Evolutionary conservation across 2,888 invertebrate genomes (phyloP), one percentile per base, ranked within the genome.

Genomic region (Hyposoter didymator): DNA sequence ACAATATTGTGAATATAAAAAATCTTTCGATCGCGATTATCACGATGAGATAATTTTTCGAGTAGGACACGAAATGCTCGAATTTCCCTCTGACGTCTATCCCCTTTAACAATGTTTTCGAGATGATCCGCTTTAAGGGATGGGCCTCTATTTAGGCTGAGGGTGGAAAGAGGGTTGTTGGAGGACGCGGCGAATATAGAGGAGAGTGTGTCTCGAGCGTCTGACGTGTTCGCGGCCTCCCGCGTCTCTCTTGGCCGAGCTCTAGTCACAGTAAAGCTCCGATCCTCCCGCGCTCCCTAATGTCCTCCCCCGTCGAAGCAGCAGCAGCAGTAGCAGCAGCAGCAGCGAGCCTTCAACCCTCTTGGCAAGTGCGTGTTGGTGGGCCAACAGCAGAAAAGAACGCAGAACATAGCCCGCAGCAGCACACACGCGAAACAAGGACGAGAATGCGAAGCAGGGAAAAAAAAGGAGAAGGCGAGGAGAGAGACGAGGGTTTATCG

Each of bases 51-150:
- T 28, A 59, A 52, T 59, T 22, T 59, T 28, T 4, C 1, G 28
- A 39, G 39, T 8, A 39, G 8, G 0, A 7, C 28, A 3, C 2
- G 10, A 59, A 59, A 14, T 28, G 14, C n/a, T 59, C 22, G 4
- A 28, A 59, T 28, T 28, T 28, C 14, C 14, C 5, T 28, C 0
- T 2, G 19, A 28, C 28, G n/a, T 19, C 78, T 88, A 92, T 93
- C 92, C 91, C 90, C 93, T 93, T 93, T 93, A 93, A 93, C 91
- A 91, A 90, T 93, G 93, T 93, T 93, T 93, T 93, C 92, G 90
- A 90, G 90, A 86, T 86, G 88, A 88, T 93, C 93, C 82, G 88
- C 93, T 93, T 93, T 93, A 93, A 93, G 91, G 91, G 91, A 89
- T 91, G 91, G 91, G 92, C 92, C 91, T 93, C 90, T 93, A 92